Percentiles rank a stretch among this genome's conserved stretches.
Evolutionary conservation across 2,888 invertebrate genomes (phyloP).

Genomic region (Lottia gigantea): DNA sequence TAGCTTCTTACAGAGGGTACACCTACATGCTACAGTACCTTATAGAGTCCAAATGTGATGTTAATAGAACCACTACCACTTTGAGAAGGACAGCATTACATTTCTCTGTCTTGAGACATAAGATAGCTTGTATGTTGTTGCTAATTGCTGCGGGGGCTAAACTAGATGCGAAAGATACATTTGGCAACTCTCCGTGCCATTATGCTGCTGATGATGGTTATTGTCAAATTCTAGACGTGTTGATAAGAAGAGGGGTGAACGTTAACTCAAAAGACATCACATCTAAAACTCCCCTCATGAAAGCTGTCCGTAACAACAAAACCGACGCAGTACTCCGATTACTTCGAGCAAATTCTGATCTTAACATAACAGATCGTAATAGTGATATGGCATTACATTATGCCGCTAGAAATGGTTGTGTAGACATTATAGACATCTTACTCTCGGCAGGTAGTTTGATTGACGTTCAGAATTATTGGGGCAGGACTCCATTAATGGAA

Average conservation of each 20-base stretch:
- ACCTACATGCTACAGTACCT: slow-evolving; percentile 64
- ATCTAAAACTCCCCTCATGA: slow-evolving; percentile 67
- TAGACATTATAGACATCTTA: slow-evolving; percentile 62
- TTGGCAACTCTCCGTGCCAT: slow-evolving; percentile 67
- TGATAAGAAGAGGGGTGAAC: slow-evolving; percentile 62
- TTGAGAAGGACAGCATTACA: slow-evolving; percentile 65
- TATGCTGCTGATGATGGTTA: slow-evolving; percentile 68
- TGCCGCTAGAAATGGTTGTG: slow-evolving; percentile 65
- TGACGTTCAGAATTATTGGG: slow-evolving; percentile 68
- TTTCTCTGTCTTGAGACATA: slow-evolving; percentile 67
- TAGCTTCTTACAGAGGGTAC: slow-evolving; percentile 66
- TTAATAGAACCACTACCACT: slow-evolving; percentile 64
- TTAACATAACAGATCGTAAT: slow-evolving; percentile 66
- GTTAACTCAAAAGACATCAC: slow-evolving; percentile 67
- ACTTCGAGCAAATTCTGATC: slow-evolving; percentile 57
- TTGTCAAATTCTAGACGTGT: slow-evolving; percentile 63
- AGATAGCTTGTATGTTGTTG: slow-evolving; percentile 66
- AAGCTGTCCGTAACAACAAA: slow-evolving; percentile 67
- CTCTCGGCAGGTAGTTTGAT: slow-evolving; percentile 63
- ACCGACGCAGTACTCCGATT: slow-evolving; percentile 64
- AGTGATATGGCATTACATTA: slow-evolving; percentile 67
- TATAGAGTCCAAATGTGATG: slow-evolving; percentile 65
- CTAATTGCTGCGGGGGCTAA: slow-evolving; percentile 65
- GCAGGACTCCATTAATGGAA: slow-evolving; percentile 67
- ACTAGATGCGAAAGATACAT: slow-evolving; percentile 66